A percentile compares a stretch with the other conserved stretches of the same genome.
phyloP scores from a whole-genome alignment of 2,797 vertebrate species.

The Cetoscarus ocellatus region DNA sequence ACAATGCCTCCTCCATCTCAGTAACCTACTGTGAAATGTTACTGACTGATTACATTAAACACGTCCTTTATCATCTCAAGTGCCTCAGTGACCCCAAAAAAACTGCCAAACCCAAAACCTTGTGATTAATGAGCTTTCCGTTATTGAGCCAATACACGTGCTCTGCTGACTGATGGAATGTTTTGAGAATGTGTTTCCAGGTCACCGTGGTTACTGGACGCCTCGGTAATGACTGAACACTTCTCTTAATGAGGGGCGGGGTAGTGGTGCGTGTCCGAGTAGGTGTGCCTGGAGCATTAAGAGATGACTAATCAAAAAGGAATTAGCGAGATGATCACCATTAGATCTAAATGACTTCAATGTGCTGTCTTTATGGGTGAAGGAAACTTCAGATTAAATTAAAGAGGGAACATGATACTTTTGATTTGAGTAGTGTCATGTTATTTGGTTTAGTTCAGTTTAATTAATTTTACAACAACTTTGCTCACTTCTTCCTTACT shows the following conservation, averaged over 20 bases:
- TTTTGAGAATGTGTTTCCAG: conserved; percentile 70
- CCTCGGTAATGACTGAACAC: conserved; percentile 65
- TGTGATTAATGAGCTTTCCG: conserved; percentile 70
- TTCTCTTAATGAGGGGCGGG: conserved; percentile 50
- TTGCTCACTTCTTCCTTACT: no score
- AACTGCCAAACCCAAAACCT: conserved; percentile 56
- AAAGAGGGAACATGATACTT: not conserved
- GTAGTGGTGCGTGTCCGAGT: conserved; percentile 56
- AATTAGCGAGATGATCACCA: conserved; percentile 50
- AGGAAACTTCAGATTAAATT: conserved; percentile 10
- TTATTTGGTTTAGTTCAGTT: no score
- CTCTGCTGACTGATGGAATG: conserved; percentile 76
- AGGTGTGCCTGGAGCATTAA: conserved; percentile 64
- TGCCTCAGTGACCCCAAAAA: conserved; percentile 63
- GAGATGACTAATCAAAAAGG: conserved; percentile 61
- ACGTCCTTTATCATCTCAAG: conserved; percentile 73
- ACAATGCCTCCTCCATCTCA: conserved; percentile 55
- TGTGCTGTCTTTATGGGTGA: conserved; percentile 5
- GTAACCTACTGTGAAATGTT: conserved; percentile 58
- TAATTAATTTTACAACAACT: no score
- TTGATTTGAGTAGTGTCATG: no score
- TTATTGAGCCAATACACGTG: conserved; percentile 68
- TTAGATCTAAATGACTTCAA: conserved; percentile 36
- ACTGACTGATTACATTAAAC: conserved; percentile 73
- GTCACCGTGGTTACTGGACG: conserved; percentile 65